Conservation (phyloP, 2,113 vertebrate genomes). For the Spheniscus mendiculus region DNA sequence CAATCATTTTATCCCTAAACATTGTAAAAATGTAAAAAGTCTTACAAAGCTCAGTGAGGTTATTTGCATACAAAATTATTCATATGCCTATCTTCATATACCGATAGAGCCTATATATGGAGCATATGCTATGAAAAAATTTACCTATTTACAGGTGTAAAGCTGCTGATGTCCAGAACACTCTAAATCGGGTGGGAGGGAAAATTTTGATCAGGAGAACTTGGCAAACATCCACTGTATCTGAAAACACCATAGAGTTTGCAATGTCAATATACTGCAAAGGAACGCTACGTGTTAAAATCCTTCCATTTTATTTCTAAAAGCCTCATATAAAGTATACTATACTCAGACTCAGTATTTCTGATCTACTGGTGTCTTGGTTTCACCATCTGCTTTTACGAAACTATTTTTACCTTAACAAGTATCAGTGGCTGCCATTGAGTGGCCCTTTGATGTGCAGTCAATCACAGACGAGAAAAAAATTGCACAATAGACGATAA, state of each 20-base stretch:
- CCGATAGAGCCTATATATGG: neutral
- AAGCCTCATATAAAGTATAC: neutral
- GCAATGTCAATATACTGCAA: neutral
- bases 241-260: neutral
- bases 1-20: neutral
- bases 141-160: neutral
- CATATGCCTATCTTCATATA: neutral
- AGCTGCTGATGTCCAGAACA: neutral
- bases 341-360: neutral
- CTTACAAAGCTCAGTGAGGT: neutral
- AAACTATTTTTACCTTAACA: conserved; percentile 25
- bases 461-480: conserved; percentile 39
- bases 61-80: neutral
- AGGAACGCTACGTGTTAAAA: neutral
- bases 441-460: conserved; percentile 19
- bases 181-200: neutral
- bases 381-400: conserved; percentile 4
- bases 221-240: neutral
- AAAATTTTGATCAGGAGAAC: neutral
- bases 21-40: neutral
- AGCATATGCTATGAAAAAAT: neutral
- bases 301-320: neutral
- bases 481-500: conserved; percentile 43
- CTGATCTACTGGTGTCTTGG: neutral
- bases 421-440: neutral